Percentiles rank a stretch among this genome's conserved stretches.
Evolutionary conservation across 2,113 vertebrate genomes (phyloP).

Genomic region (cat (Felis catus)): F.catus_Fca126_mat1.0 CM031414.1:115877001-115877500

Average conservation of each 20-base stretch:
- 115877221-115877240: neutral
- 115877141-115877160: neutral
- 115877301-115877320: neutral
- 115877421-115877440: neutral
- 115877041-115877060: neutral
- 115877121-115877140: neutral
- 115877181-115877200: neutral
- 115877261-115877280: neutral
- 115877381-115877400: neutral
- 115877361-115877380: neutral
- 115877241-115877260: too few species aligned
- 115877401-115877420: neutral
- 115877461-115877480: neutral
- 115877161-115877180: neutral
- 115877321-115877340: neutral
- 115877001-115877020: neutral
- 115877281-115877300: neutral
- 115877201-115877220: neutral
- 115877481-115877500: neutral
- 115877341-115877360: neutral
- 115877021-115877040: neutral
- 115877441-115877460: constrained; percentile 9
- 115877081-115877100: neutral
- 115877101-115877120: neutral
- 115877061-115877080: neutral